Evolutionary conservation across 2,797 vertebrate species (phyloP).

Genomic region (Takifugu ocellatus): DNA sequence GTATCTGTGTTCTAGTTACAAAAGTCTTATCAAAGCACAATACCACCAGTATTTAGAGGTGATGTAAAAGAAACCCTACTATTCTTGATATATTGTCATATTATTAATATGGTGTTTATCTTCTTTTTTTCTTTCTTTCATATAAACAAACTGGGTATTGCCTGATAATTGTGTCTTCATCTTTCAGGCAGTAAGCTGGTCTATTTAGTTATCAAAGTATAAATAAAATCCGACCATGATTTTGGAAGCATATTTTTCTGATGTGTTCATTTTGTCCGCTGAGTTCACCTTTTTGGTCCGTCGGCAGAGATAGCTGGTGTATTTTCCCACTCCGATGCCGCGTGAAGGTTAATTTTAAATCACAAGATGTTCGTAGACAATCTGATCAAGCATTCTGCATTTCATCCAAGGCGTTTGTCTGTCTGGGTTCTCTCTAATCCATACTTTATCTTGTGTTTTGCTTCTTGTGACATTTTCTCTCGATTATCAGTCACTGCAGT

Average conservation of each 20-base stretch:
- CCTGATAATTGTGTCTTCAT: constrained; percentile 73
- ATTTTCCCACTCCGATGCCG: constrained; percentile 39
- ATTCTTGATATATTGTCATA: constrained; percentile 76
- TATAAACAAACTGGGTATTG: constrained; percentile 65
- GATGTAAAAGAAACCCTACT: constrained; percentile 74
- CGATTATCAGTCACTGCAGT: constrained; percentile 34
- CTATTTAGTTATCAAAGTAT: constrained; percentile 77
- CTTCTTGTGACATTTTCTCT: constrained; percentile 28
- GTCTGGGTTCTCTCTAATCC: constrained; percentile 31
- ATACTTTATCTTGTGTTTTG: constrained; percentile 42
- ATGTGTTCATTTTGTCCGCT: constrained; percentile 39
- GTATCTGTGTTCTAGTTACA: constrained; percentile 74
- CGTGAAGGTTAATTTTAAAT: constrained; percentile 41
- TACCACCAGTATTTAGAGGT: constrained; percentile 76
- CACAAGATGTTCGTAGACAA: constrained; percentile 30
- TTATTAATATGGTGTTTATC: constrained; percentile 70
- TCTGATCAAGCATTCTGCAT: constrained; percentile 31
- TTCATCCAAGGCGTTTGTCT: constrained; percentile 29
- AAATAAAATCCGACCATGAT: constrained; percentile 78
- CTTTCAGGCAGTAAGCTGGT: constrained; percentile 71
- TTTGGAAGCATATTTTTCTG: constrained; percentile 60
- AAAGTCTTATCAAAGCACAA: constrained; percentile 83
- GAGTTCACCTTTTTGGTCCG: constrained; percentile 12
- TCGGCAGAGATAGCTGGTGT: constrained; percentile 25
- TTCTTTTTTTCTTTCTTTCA: constrained; percentile 53